phyloP scores from a whole-genome alignment of 2,113 vertebrate species.

The Barbus barbus region DNA sequence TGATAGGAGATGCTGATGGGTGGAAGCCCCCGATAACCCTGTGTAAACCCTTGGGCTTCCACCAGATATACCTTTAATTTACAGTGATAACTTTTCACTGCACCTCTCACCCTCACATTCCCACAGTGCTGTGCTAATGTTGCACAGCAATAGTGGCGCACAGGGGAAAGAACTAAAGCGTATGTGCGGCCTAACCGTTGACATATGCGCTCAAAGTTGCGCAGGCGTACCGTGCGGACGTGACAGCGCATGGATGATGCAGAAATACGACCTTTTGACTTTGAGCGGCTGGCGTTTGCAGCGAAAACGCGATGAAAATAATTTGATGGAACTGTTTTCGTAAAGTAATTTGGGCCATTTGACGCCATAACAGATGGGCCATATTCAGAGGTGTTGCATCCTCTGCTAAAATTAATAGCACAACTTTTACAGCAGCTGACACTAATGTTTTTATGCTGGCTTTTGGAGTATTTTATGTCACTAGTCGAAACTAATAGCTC shows the following conservation, averaged over 20 bases:
- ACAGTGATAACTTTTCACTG: slow-evolving; percentile 39
- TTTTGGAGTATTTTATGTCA: slow-evolving; percentile 51
- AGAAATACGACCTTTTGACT: slow-evolving; percentile 38
- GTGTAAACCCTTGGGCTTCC: slow-evolving; percentile 55
- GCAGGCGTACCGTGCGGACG: not conserved
- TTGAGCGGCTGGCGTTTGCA: slow-evolving; percentile 24
- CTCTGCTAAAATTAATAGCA: slow-evolving; percentile 54
- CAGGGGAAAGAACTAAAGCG: not conserved
- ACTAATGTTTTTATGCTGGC: slow-evolving; percentile 51
- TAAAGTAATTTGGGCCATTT: slow-evolving; percentile 53
- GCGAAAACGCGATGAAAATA: slow-evolving; percentile 27
- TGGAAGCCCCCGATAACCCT: slow-evolving; percentile 55
- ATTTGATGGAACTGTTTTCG: slow-evolving; percentile 41
- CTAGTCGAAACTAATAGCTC: slow-evolving; percentile 53
- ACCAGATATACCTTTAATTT: slow-evolving; percentile 52
- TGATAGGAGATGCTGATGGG: slow-evolving; percentile 57
- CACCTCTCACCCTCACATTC: slow-evolving; percentile 17
- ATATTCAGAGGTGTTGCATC: slow-evolving; percentile 44
- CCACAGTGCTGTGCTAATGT: not conserved
- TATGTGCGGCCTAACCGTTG: not conserved
- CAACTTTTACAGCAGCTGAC: slow-evolving; percentile 51
- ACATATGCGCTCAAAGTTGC: not conserved
- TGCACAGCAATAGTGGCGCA: not conserved
- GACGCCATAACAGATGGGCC: slow-evolving; percentile 55
- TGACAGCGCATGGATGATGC: not conserved